These are phyloP conservation scores for Setophaga coronata DNA, from an alignment of 2,113 vertebrate species.

Conservation along the genomic window DNA sequence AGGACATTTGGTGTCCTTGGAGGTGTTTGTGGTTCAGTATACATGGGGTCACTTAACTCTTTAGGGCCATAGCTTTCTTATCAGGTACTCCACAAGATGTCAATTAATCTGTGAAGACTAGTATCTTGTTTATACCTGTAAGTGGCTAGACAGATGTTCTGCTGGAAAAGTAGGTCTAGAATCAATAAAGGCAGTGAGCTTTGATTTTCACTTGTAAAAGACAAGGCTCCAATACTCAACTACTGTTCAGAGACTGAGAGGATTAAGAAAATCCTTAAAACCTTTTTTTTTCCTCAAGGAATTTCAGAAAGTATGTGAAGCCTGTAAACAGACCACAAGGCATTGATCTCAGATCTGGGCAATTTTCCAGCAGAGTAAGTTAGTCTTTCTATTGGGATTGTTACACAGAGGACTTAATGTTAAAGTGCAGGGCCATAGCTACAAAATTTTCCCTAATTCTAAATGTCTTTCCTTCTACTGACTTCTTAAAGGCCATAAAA, in stretches of 20 bases:
- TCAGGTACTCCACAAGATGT: neutral
- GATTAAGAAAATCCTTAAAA: neutral
- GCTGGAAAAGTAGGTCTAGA: neutral
- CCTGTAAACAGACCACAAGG: neutral
- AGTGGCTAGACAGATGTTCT: neutral
- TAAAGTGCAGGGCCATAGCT: neutral
- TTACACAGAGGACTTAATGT: neutral
- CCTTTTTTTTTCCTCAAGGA: neutral
- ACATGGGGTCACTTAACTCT: neutral
- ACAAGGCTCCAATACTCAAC: neutral
- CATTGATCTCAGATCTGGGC: neutral
- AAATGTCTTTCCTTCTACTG: neutral
- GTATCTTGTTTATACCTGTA: neutral
- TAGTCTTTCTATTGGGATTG: neutral
- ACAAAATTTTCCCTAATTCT: neutral
- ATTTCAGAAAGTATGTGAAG: neutral
- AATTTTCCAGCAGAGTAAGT: neutral
- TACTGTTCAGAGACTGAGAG: neutral
- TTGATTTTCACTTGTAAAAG: neutral
- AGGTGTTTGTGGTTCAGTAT: neutral
- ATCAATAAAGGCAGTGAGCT: neutral
- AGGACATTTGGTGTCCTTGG: neutral
- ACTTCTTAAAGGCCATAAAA: neutral
- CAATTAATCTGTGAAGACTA: neutral
- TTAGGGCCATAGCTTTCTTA: neutral